A percentile compares a stretch with the other conserved stretches of the same genome.
These are phyloP conservation scores for Psilopogon haemacephalus DNA, from an alignment of 2,113 vertebrate genomes.

Conservation along the genomic window DNA sequence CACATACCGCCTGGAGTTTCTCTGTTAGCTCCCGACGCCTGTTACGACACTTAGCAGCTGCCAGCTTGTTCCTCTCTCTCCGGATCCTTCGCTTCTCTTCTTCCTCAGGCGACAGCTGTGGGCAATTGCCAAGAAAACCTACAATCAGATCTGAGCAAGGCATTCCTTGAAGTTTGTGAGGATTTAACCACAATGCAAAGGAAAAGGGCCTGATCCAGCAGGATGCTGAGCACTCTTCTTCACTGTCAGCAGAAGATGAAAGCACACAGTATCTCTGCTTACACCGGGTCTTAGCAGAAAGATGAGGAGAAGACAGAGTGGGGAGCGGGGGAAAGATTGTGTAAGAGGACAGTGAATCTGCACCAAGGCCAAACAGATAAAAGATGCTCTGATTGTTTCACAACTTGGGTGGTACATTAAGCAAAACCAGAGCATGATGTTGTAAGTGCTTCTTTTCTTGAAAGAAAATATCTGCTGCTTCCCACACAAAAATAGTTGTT, in stretches of 20 bases:
- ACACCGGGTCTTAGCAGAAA: background rate
- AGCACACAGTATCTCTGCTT: slow-evolving; percentile 3
- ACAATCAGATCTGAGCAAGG: slow-evolving; percentile 54
- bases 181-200: slow-evolving; percentile 9
- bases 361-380: slow-evolving; percentile 68
- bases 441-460: slow-evolving; percentile 62
- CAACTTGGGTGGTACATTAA: slow-evolving; percentile 71
- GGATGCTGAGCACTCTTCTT: slow-evolving; percentile 13
- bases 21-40: slow-evolving; percentile 95
- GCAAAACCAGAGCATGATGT: slow-evolving; percentile 61
- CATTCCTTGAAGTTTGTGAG: slow-evolving; percentile 41
- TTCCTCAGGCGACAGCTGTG: slow-evolving; percentile 95
- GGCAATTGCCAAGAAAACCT: slow-evolving; percentile 57
- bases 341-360: slow-evolving; percentile 67
- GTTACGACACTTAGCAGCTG: slow-evolving; percentile 97
- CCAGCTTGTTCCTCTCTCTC: slow-evolving; percentile 97
- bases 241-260: slow-evolving; percentile 54
- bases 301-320: background rate
- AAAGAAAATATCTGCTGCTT: slow-evolving; percentile 59
- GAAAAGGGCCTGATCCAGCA: slow-evolving; percentile 36
- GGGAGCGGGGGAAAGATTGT: slow-evolving; percentile 22
- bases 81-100: slow-evolving; percentile 96
- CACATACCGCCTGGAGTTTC: slow-evolving; percentile 95
- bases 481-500: slow-evolving; percentile 57
- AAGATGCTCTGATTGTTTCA: slow-evolving; percentile 68